Percentiles rank a stretch among this genome's conserved stretches.
phyloP scores from a whole-genome alignment of 2,113 vertebrate species.

The Alligator sinensis region DNA sequence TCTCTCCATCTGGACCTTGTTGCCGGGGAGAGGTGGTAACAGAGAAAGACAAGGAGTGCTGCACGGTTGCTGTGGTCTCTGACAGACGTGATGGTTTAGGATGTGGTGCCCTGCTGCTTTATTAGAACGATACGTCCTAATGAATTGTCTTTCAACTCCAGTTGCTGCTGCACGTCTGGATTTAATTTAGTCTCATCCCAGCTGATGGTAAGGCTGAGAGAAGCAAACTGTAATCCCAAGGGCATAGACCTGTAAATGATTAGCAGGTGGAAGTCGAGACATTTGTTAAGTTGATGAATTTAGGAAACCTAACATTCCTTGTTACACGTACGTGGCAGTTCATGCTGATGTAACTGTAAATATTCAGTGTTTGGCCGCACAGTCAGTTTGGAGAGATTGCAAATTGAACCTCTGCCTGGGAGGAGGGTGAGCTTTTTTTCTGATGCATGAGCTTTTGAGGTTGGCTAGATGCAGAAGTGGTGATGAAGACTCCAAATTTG shows the following conservation, averaged over 20 bases:
- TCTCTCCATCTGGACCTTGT: background rate
- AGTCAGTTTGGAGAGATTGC: slow-evolving; percentile 39
- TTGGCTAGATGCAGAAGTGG: slow-evolving; percentile 50
- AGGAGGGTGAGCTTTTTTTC: slow-evolving; percentile 50
- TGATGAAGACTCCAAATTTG: slow-evolving; percentile 63
- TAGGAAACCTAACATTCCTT: slow-evolving; percentile 51
- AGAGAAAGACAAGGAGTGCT: background rate
- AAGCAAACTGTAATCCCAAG: slow-evolving; percentile 27
- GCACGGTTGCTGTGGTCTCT: background rate
- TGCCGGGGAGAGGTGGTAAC: slow-evolving; percentile 3
- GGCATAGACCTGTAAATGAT: slow-evolving; percentile 12
- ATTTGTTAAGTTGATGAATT: background rate
- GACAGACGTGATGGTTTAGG: background rate
- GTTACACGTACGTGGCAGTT: slow-evolving; percentile 56
- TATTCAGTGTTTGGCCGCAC: slow-evolving; percentile 39
- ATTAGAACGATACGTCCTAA: background rate
- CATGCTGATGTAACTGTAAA: slow-evolving; percentile 41
- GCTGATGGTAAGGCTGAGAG: background rate
- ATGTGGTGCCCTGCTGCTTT: background rate
- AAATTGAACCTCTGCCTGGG: slow-evolving; percentile 56
- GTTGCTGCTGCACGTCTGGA: slow-evolving; percentile 62
- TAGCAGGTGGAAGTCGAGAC: background rate
- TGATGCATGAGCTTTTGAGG: slow-evolving; percentile 18
- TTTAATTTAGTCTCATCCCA: background rate
- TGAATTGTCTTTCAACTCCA: slow-evolving; percentile 22